Percentiles rank a stretch among this genome's conserved stretches.
phyloP scores from a whole-genome alignment of 2,888 invertebrate species.

The Trichacis sp. region DNA sequence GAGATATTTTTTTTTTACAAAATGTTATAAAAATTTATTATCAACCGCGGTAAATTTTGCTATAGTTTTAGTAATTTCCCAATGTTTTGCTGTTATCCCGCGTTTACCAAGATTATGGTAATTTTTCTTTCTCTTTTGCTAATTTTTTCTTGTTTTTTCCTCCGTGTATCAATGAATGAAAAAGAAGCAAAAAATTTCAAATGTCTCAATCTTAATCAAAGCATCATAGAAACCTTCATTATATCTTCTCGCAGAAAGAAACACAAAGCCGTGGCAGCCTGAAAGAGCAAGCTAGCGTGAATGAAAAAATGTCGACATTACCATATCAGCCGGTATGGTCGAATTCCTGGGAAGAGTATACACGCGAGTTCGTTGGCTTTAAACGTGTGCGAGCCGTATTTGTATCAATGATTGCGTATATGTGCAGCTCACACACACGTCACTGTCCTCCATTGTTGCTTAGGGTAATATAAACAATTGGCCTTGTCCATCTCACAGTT shows the following conservation, averaged over 20 bases:
- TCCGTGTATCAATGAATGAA: neutral
- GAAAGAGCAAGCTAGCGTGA: conserved; percentile 52
- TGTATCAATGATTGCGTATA: conserved; percentile 41
- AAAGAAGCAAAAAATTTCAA: neutral
- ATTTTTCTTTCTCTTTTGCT: too few species aligned
- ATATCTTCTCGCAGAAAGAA: conserved; percentile 36
- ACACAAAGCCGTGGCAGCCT: conserved; percentile 41
- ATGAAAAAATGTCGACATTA: conserved; percentile 55
- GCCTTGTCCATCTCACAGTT: conserved; percentile 66
- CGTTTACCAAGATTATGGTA: too few species aligned
- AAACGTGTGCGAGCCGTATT: conserved; percentile 18
- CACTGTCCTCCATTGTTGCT: conserved; percentile 62
- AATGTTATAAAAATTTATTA: too few species aligned
- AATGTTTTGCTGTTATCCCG: too few species aligned
- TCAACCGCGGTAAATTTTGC: too few species aligned
- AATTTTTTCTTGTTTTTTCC: too few species aligned
- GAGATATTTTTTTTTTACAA: too few species aligned
- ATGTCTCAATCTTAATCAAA: conserved; percentile 4
- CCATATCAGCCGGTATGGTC: conserved; percentile 60
- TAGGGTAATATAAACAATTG: conserved; percentile 67
- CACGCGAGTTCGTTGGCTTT: conserved; percentile 46
- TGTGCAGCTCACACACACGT: conserved; percentile 47
- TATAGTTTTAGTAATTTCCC: too few species aligned
- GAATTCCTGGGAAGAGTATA: conserved; percentile 61
- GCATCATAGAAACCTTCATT: conserved; percentile 11